Percentiles rank a stretch among this genome's conserved stretches.
phyloP scores from a whole-genome alignment of 2,797 vertebrate species.

The Valencia hispanica region DNA sequence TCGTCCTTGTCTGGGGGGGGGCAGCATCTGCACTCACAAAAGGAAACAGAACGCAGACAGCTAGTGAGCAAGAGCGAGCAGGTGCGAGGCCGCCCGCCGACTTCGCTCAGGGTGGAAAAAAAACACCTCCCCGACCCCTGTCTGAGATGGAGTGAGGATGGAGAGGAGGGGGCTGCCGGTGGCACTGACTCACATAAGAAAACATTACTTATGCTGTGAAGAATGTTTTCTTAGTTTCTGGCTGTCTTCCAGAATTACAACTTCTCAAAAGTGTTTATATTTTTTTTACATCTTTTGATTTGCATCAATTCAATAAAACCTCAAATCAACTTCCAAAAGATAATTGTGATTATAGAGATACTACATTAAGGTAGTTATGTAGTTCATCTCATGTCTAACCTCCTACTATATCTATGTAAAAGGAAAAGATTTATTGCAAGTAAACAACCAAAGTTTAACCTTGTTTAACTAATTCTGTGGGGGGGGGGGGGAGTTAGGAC shows the following conservation, averaged over 20 bases:
- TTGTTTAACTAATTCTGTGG: not conserved
- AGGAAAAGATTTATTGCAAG: not conserved
- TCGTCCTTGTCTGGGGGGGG: not conserved
- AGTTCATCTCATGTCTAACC: not conserved
- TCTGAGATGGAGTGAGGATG: constrained; percentile 33
- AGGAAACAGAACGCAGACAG: constrained; percentile 43
- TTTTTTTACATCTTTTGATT: not conserved
- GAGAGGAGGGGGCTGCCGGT: not conserved
- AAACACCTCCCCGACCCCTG: constrained; percentile 55
- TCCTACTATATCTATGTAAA: too few relatives aligned
- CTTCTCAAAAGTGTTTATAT: not conserved
- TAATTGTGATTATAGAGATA: not conserved
- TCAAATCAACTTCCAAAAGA: not conserved
- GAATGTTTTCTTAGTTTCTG: not conserved
- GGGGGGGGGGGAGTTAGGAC: not conserved
- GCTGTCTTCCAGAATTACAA: not conserved
- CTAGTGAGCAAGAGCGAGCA: constrained; percentile 45
- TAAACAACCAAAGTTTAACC: not conserved
- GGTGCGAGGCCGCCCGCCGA: constrained; percentile 60
- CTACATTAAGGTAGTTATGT: not conserved
- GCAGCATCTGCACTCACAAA: not conserved
- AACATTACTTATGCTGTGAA: constrained; percentile 20
- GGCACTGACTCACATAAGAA: constrained; percentile 52
- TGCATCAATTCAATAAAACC: not conserved
- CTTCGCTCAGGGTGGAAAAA: constrained; percentile 51